Conservation (phyloP, 2,888 invertebrate genomes). For the Dolichopus griseipennis region DNA sequence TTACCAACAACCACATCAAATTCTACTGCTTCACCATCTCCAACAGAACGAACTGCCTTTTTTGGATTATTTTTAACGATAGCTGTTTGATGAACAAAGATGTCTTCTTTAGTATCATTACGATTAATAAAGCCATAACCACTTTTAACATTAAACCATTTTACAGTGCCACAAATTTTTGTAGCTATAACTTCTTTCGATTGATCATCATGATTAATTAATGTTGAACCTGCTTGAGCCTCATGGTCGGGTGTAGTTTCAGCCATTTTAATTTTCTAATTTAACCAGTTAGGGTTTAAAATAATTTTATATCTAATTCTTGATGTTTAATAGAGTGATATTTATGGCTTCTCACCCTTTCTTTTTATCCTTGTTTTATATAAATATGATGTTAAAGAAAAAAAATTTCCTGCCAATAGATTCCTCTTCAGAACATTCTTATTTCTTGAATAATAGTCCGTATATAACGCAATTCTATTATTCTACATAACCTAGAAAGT, state of each 20-base stretch:
- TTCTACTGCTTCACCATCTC: slow-evolving; percentile 95
- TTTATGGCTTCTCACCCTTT: not conserved
- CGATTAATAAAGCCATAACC: slow-evolving; percentile 99
- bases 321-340: not conserved
- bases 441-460: not conserved
- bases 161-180: slow-evolving; percentile 96
- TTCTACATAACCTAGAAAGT: not conserved
- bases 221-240: not conserved
- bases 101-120: slow-evolving; percentile 98
- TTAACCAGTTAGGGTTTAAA: not conserved
- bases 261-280: slow-evolving; percentile 1
- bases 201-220: not conserved
- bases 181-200: slow-evolving; percentile 57
- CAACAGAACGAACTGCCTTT: slow-evolving; percentile 96
- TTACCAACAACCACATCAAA: slow-evolving; percentile 98
- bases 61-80: slow-evolving; percentile 97
- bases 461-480: not conserved
- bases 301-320: not conserved
- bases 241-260: slow-evolving; percentile 7
- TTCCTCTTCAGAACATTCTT: not conserved
- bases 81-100: slow-evolving; percentile 96
- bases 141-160: slow-evolving; percentile 97
- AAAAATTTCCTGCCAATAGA: not conserved
- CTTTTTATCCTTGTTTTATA: not conserved
- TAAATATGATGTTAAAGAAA: not conserved